Evolutionary conservation across 2,888 invertebrate genomes (phyloP).

Genomic region (Idaea dimidiata): DNA sequence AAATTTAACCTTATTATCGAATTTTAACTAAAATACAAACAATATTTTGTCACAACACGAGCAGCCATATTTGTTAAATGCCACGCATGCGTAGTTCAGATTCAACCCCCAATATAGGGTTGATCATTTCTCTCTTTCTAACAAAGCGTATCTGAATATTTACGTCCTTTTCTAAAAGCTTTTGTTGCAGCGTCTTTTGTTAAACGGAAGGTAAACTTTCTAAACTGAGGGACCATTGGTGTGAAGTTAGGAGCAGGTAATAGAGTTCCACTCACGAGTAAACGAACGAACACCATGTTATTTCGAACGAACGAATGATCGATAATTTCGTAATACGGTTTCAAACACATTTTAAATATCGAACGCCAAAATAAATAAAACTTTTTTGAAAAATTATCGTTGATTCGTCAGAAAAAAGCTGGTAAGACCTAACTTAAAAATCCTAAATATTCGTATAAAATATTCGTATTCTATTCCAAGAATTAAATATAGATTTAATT

Average conservation of each 20-base stretch:
- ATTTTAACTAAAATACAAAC: slow-evolving; percentile 30
- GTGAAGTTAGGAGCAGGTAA: slow-evolving; percentile 57
- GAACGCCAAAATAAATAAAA: too few relatives aligned
- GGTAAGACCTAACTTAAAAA: too few relatives aligned
- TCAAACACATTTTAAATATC: too few relatives aligned
- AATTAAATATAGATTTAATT: too few relatives aligned
- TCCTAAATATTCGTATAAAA: too few relatives aligned
- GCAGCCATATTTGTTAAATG: slow-evolving; percentile 73
- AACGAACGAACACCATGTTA: too few relatives aligned
- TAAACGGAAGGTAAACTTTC: slow-evolving; percentile 57
- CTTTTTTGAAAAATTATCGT: too few relatives aligned
- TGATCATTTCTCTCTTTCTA: slow-evolving; percentile 45
- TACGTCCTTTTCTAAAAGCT: slow-evolving; percentile 33
- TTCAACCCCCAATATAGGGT: slow-evolving; percentile 57
- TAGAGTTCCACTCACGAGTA: not conserved
- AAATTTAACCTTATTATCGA: slow-evolving; percentile 6
- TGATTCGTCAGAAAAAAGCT: too few relatives aligned
- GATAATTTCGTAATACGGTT: too few relatives aligned
- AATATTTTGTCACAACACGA: slow-evolving; percentile 50
- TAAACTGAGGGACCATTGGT: slow-evolving; percentile 39
- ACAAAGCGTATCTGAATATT: slow-evolving; percentile 15
- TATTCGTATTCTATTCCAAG: too few relatives aligned
- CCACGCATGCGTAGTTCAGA: slow-evolving; percentile 57
- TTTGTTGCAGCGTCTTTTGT: slow-evolving; percentile 63
- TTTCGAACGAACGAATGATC: too few relatives aligned